Evolutionary conservation across 2,113 vertebrate species (phyloP), one percentile per base, ranked within the genome.

Genomic region (Pristiophorus japonicus): DNA sequence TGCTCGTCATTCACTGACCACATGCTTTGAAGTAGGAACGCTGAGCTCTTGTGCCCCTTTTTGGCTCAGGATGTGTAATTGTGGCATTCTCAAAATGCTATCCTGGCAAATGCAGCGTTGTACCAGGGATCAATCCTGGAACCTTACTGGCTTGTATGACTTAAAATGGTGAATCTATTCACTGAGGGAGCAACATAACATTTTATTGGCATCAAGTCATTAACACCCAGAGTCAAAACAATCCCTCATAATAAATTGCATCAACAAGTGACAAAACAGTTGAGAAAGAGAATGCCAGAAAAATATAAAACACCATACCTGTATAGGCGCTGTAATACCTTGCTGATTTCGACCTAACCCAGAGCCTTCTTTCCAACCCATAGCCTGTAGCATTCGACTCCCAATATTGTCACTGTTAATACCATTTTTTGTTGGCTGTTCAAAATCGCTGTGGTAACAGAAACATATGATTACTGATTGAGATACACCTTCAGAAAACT

Each of bases 271-370:
- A 59, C 51, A 59, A 34, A 8, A 38, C 6, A 92, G 20, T 63
- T 91, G n/a, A 62, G 16, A n/a, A n/a, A n/a, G n/a, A 63, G 59
- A 94, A 70, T 30, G 8, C 51, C 6, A 14, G 45, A 87, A 5
- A 34, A 87, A 87, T 14, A 70, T 67, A 67, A 12, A 94, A 38
- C n/a, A 92, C 51, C 78, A 47, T 92, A 93, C 95, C 95, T 95
- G 84, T 78, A 95, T 94, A 7, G 95, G 95, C 4, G 90, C 84
- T 75, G 66, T 95, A 91, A 95, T 95, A 55, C 97, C 97, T 95
- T 98, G 97, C 96, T 97, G 97, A 95, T 96, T 97, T 96, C 97
- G 96, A 95, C 97, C 96, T 0, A 98, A 96, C 95, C 97, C 97
- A 20, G 96, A 91, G 12, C 97, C 97, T 88, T 97, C 98, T 96